A percentile compares a stretch with the other conserved stretches of the same genome.
phyloP scores from a whole-genome alignment of 2,888 invertebrate species.

The Sinotaia quadrata region DNA sequence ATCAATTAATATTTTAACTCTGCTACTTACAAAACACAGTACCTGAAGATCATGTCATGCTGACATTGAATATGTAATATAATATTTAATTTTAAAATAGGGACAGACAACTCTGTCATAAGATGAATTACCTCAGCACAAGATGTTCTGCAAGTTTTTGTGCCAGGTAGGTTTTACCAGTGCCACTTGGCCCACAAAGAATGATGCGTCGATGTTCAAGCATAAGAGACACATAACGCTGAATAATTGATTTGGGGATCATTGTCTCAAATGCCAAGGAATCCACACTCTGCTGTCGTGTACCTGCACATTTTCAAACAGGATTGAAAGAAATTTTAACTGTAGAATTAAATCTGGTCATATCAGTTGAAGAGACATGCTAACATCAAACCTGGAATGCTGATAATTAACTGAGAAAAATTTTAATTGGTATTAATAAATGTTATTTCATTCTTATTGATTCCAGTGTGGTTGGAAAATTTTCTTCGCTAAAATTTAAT shows the following conservation, averaged over 20 bases:
- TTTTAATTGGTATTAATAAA: neutral
- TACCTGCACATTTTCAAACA: constrained; percentile 72
- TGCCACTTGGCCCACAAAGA: constrained; percentile 95
- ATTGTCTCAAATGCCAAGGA: constrained; percentile 94
- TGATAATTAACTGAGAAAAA: neutral
- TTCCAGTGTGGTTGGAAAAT: no score
- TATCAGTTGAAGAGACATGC: no score
- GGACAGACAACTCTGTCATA: no score
- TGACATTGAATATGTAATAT: no score
- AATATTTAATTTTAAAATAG: no score
- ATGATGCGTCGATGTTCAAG: constrained; percentile 94
- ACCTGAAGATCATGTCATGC: no score
- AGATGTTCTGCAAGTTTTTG: constrained; percentile 95
- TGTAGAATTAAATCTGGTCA: neutral
- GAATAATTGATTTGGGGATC: constrained; percentile 95
- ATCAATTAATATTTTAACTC: no score
- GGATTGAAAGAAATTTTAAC: neutral
- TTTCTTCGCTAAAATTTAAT: no score
- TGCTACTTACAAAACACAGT: no score
- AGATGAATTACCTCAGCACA: constrained; percentile 76
- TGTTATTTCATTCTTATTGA: no score
- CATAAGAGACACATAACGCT: constrained; percentile 90
- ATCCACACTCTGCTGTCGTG: constrained; percentile 90
- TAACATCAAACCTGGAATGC: neutral
- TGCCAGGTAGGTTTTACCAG: constrained; percentile 96